Conservation (phyloP, 2,113 vertebrate genomes). For the Myrmecobius fasciatus region DNA sequence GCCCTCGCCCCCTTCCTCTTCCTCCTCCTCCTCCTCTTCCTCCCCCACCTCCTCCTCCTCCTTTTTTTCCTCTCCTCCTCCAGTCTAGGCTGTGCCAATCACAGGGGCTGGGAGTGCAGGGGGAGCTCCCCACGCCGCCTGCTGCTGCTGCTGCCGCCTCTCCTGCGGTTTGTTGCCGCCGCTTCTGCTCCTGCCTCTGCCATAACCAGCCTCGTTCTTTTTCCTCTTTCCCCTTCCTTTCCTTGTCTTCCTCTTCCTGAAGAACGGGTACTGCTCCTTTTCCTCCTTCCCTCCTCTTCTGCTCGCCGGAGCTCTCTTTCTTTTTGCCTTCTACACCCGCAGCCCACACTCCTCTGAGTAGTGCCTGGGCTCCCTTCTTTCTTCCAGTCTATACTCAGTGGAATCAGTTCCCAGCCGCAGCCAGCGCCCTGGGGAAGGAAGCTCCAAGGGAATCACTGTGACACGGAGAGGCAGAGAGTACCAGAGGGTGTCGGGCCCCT, state of each 20-base stretch:
- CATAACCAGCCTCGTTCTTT: slow-evolving; percentile 27
- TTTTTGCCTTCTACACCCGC: background rate
- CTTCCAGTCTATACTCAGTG: background rate
- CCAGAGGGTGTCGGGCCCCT: background rate
- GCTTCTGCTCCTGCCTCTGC: background rate
- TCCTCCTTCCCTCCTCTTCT: background rate
- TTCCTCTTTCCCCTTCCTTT: background rate
- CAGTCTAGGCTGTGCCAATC: slow-evolving; percentile 73
- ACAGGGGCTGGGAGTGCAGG: slow-evolving; percentile 62
- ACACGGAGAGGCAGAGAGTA: background rate
- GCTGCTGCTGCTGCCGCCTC: slow-evolving; percentile 47
- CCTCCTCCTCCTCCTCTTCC: slow-evolving; percentile 5
- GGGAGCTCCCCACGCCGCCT: slow-evolving; percentile 66
- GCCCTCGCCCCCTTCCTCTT: slow-evolving; percentile 40
- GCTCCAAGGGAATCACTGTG: background rate
- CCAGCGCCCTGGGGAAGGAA: background rate
- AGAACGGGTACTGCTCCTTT: background rate
- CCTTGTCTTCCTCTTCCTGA: background rate
- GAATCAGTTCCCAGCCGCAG: background rate
- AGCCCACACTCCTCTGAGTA: background rate
- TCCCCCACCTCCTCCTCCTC: slow-evolving; percentile 43
- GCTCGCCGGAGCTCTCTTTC: background rate
- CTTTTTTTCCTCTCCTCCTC: slow-evolving; percentile 68
- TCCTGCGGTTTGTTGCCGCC: slow-evolving; percentile 61
- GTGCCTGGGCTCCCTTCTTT: background rate